Evolutionary conservation across 2,797 vertebrate genomes (phyloP).

Genomic region (Botia kubotai): DNA sequence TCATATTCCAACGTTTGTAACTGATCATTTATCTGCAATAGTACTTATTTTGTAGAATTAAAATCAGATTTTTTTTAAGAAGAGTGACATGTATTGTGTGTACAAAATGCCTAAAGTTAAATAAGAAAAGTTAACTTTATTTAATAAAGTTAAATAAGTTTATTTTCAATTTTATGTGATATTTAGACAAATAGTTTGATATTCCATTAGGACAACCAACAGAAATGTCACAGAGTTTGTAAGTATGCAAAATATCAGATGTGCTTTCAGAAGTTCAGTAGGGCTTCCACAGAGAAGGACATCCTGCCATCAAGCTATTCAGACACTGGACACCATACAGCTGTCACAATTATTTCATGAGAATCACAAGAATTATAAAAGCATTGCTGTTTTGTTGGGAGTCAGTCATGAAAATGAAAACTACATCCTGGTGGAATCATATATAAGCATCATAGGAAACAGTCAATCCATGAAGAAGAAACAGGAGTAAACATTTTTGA

Average conservation of each 20-base stretch:
- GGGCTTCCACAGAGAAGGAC: conserved; percentile 1
- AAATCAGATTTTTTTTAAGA: neutral
- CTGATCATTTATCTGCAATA: neutral
- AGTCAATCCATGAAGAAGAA: neutral
- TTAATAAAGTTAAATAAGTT: neutral
- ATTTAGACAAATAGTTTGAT: neutral
- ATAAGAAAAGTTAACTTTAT: no score
- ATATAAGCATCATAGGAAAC: neutral
- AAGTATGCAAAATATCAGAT: conserved; percentile 23
- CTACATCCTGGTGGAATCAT: neutral
- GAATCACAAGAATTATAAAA: neutral
- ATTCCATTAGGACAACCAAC: conserved; percentile 16
- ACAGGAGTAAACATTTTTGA: neutral
- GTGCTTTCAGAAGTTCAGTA: neutral
- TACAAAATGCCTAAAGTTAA: neutral
- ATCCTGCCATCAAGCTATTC: neutral
- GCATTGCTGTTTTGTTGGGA: neutral
- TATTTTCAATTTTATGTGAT: neutral
- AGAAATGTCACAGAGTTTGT: conserved; percentile 17
- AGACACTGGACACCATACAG: neutral
- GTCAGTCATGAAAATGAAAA: neutral
- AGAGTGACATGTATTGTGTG: neutral
- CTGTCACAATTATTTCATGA: neutral
- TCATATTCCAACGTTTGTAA: neutral
- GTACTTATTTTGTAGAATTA: neutral